Evolutionary conservation across 2,888 invertebrate species (phyloP), one percentile per base, ranked within the genome.

Genomic region (Drosophila barbarae): DNA sequence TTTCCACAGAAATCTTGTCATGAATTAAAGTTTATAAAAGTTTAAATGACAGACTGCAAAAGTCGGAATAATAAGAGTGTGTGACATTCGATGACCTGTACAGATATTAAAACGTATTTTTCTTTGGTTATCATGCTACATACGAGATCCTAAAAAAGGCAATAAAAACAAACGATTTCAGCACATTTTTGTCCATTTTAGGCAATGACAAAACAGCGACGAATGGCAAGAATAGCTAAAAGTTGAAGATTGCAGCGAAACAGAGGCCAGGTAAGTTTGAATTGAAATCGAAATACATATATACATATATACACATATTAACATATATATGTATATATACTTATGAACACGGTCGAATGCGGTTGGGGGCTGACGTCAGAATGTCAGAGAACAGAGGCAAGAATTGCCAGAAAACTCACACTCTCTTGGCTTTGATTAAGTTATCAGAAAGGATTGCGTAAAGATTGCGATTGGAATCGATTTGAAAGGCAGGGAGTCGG

Each of bases 131-230:
- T 69, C 69, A 77, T 53, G 69, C 46, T 21, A 32, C 42, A 23
- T 69, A 76, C 74, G 52, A 68, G 65, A 55, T 61, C 72, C 72
- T 46, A 54, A 72, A 60, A 65, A 65, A 54, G 69, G 73, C 47
- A 67, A 58, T 68, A 67, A 76, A 77, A 68, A 55, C 65, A 69
- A 69, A 77, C 53, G 38, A 65, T 64, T 65, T 36, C 56, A 68
- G 70, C 61, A 67, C 61, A 77, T 78, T 72, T 71, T 74, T 85
- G 53, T n/a, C 80, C 85, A 83, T 81, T 83, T 81, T 60, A 63
- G 80, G 80, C 70, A 68, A 77, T 82, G 59, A 59, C 63, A 54
- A 59, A 71, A 61, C 57, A 80, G 83, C 69, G 71, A 71, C 75
- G 56, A 57, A 54, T 54, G 57, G 15, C 59, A 15, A 36, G 26